Evolutionary conservation across 2,113 vertebrate genomes (phyloP).

Genomic region (Nerophis ophidion): DNA sequence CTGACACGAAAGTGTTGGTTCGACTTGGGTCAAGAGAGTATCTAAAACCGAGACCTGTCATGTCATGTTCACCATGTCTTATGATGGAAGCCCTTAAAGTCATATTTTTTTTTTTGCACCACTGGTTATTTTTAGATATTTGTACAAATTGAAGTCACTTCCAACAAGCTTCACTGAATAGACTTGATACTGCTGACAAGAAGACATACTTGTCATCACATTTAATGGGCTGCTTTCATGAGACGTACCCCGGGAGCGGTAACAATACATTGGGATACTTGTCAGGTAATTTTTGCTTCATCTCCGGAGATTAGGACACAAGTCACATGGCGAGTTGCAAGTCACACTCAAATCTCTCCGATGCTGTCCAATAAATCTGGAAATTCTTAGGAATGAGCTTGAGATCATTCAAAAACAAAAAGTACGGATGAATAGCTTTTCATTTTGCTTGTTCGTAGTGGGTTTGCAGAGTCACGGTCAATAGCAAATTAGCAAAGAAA

Average conservation of each 20-base stretch:
- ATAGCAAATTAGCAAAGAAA: too few species aligned
- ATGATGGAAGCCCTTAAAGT: slow-evolving; percentile 36
- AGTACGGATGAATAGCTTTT: too few species aligned
- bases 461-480: too few species aligned
- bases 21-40: slow-evolving; percentile 39
- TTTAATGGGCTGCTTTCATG: slow-evolving; percentile 40
- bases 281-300: slow-evolving; percentile 56
- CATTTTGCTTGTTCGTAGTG: too few species aligned
- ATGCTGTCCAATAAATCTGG: too few species aligned
- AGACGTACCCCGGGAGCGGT: slow-evolving; percentile 44
- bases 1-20: slow-evolving; percentile 45
- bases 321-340: slow-evolving; percentile 43
- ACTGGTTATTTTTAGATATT: slow-evolving; percentile 56
- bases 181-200: slow-evolving; percentile 46
- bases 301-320: slow-evolving; percentile 43
- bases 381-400: too few species aligned
- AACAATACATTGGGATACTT: slow-evolving; percentile 29
- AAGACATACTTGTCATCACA: slow-evolving; percentile 40
- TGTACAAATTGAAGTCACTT: slow-evolving; percentile 22
- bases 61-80: slow-evolving; percentile 35
- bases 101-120: slow-evolving; percentile 14
- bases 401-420: too few species aligned
- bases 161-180: slow-evolving; percentile 35
- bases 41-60: slow-evolving; percentile 57
- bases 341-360: background rate